A percentile compares a stretch with the other conserved stretches of the same genome.
Evolutionary conservation across 1,140 invertebrate genomes (phyloP).

Genomic region (Lordiphosa collinella): DNA sequence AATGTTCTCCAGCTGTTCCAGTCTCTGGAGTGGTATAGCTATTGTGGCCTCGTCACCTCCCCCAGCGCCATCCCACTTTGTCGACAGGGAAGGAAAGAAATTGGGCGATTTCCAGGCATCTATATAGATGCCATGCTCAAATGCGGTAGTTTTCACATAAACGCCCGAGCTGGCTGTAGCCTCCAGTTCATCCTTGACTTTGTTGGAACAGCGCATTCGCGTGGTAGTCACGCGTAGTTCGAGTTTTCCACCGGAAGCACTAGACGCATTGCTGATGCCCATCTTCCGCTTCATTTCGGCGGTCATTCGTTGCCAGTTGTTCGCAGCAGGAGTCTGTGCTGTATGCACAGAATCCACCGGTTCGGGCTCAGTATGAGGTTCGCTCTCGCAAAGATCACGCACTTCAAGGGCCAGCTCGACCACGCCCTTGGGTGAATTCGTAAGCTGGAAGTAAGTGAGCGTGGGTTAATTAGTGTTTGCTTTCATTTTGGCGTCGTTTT

Average conservation of each 20-base stretch:
- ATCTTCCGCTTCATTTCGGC: conserved; percentile 71
- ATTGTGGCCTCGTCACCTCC: conserved; percentile 72
- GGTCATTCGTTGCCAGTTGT: conserved; percentile 67
- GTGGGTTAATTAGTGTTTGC: neutral
- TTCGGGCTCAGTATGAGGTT: neutral
- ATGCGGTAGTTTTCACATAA: conserved; percentile 87
- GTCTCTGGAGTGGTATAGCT: conserved; percentile 48
- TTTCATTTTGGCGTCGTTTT: conserved; percentile 1
- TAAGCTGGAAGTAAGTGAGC: conserved; percentile 34
- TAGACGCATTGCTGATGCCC: conserved; percentile 59
- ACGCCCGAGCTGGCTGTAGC: conserved; percentile 77
- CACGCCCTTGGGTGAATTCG: conserved; percentile 65
- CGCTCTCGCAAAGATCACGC: conserved; percentile 49
- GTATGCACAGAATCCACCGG: neutral
- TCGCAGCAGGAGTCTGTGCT: conserved; percentile 9
- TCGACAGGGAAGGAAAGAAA: conserved; percentile 85
- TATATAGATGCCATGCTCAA: conserved; percentile 85
- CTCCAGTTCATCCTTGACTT: conserved; percentile 77
- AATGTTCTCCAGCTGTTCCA: conserved; percentile 60
- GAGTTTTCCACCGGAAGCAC: conserved; percentile 21
- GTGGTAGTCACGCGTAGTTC: conserved; percentile 62
- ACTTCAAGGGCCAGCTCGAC: conserved; percentile 67
- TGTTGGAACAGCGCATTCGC: conserved; percentile 75
- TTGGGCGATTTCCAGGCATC: conserved; percentile 88
- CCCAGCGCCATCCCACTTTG: conserved; percentile 81